Percentiles rank a stretch among this genome's conserved stretches.
Evolutionary conservation across 2,888 invertebrate species (phyloP).

Genomic region (Kryphioiulus occultus): DNA sequence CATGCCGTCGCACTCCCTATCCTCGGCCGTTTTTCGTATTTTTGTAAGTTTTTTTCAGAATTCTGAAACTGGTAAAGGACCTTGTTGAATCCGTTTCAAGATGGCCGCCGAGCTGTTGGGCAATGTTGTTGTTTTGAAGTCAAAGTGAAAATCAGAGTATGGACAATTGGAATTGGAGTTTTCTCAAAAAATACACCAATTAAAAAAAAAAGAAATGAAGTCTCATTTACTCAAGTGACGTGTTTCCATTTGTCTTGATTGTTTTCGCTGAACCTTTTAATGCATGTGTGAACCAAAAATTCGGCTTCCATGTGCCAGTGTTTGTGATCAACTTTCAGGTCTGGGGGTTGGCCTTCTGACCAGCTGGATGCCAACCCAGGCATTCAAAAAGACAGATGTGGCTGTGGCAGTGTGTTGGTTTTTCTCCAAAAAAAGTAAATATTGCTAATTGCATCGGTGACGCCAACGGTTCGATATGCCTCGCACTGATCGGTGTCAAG

Average conservation of each 20-base stretch:
- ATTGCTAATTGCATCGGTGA: constrained; percentile 42
- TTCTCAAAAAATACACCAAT: not conserved
- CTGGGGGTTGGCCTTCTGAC: not conserved
- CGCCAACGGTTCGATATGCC: not conserved
- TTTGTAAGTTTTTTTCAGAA: too few relatives aligned
- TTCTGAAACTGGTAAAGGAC: too few relatives aligned
- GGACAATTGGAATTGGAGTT: too few relatives aligned
- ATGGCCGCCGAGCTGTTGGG: too few relatives aligned
- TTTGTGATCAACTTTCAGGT: not conserved
- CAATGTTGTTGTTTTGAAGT: too few relatives aligned
- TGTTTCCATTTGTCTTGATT: not conserved
- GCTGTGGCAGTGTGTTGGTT: constrained; percentile 3
- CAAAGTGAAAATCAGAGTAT: too few relatives aligned
- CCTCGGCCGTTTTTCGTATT: too few relatives aligned
- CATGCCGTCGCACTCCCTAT: too few relatives aligned
- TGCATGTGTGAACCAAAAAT: constrained; percentile 27
- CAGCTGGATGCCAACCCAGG: constrained; percentile 27
- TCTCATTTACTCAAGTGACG: not conserved
- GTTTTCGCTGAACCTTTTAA: constrained; percentile 1
- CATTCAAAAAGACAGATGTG: constrained; percentile 25
- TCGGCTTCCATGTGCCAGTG: constrained; percentile 33
- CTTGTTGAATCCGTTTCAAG: too few relatives aligned
- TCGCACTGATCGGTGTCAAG: constrained; percentile 14
- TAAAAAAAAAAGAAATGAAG: not conserved
- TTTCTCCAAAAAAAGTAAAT: constrained; percentile 44